Evolutionary conservation across 1,140 invertebrate genomes (phyloP).

Genomic region (Catajapyx aquilonaris): DNA sequence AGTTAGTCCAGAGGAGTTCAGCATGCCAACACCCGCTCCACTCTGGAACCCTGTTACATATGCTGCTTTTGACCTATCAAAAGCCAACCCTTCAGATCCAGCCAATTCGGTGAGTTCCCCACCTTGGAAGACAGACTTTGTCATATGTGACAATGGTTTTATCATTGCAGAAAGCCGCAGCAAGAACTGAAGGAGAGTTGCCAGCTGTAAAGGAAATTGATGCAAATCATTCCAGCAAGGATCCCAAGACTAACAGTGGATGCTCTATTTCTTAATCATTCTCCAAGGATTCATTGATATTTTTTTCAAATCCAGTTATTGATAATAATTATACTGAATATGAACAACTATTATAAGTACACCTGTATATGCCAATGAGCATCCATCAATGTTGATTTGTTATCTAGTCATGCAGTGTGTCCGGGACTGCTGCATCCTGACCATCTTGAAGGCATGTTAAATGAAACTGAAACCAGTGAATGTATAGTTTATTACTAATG

Average conservation of each 20-base stretch:
- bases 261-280: constrained; percentile 29
- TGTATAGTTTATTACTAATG: too few species aligned
- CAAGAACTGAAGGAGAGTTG: constrained; percentile 29
- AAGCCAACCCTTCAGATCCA: constrained; percentile 10
- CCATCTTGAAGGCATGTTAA: too few species aligned
- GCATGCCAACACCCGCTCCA: constrained; percentile 26
- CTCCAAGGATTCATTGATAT: too few species aligned
- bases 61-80: constrained; percentile 29
- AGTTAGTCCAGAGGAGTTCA: constrained; percentile 39
- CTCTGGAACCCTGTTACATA: constrained; percentile 36
- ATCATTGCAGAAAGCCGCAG: constrained; percentile 15
- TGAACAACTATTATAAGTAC: too few species aligned
- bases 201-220: constrained; percentile 41
- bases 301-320: too few species aligned
- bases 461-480: too few species aligned
- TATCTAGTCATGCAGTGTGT: too few species aligned
- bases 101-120: constrained; percentile 12
- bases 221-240: constrained; percentile 33
- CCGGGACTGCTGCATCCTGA: too few species aligned
- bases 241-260: constrained; percentile 39
- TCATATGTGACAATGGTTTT: constrained; percentile 4
- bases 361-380: too few species aligned
- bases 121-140: background rate
- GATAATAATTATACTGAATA: too few species aligned
- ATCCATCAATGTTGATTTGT: too few species aligned